Base-by-base conservation (phyloP, 2,113 vertebrate genomes). In the Malurus cyaneus region DNA sequence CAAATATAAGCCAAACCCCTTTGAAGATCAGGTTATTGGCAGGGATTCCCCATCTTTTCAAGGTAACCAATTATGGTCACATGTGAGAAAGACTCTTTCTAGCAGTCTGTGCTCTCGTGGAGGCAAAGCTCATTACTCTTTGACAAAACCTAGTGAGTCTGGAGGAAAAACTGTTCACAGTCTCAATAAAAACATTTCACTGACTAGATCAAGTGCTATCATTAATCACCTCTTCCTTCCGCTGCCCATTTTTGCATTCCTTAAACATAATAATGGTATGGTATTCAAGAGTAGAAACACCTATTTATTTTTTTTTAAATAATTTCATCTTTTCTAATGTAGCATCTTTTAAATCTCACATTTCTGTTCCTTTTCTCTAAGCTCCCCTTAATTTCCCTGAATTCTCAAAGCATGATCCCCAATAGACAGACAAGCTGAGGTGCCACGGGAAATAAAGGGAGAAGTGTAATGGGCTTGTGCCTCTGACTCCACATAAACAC, bases 1-100 rank as follows among this genome's bases (percentile, higher is more conserved):
- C 61, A 90, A 21, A 52, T 0, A 0, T 16, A 61, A 70, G 3
- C 42, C 10, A 5, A 52, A 2, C 4, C 8, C 19, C 9, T 66
- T 82, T 72, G 34, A 85, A 72, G 21, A 76, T 17, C 5, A 62
- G 2, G 53, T 80, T 49, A 53, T 64, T 88, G 41, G 19, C 24
- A 72, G 25, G 24, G 13, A 74, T 62, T 92, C 36, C 49, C 88
- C 66, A 54, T 3, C 26, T 24, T 25, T 74, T 84, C 18, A 24
- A 56, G 16, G 26, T 31, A 74, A 42, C 6, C 41, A 54, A 25
- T 39, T 74, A 47, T 29, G 21, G 16, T 84, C 4, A n/a, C 23
- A 31, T 5, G 6, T 81, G 32, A 71, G 39, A 71, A 89, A 74
- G 32, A 34, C 21, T 46, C 18, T 84, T 52, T 73, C n/a, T 80